phyloP scores from a whole-genome alignment of 2,888 invertebrate genomes.

The Oligia latruncula region DNA sequence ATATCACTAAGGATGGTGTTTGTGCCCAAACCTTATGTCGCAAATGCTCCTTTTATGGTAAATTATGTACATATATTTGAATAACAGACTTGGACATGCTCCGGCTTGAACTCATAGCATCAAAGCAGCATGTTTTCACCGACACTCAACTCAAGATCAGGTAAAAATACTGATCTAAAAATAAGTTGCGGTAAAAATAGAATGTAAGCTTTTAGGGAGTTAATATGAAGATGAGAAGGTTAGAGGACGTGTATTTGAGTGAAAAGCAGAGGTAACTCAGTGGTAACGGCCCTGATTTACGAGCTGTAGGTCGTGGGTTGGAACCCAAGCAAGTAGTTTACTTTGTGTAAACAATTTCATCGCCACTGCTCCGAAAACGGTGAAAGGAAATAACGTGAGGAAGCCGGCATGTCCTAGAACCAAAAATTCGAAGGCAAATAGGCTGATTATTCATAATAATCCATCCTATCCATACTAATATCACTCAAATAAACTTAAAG shows the following conservation, averaged over 20 bases:
- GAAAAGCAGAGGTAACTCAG: background rate
- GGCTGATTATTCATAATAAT: no score
- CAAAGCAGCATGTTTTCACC: constrained; percentile 41
- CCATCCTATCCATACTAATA: no score
- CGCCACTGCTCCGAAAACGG: background rate
- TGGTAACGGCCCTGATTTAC: background rate
- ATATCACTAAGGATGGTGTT: constrained; percentile 27
- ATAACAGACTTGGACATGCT: constrained; percentile 40
- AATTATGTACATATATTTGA: constrained; percentile 60
- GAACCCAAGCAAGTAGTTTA: background rate
- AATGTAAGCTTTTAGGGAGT: constrained; percentile 7
- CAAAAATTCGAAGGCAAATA: background rate
- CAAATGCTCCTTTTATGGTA: constrained; percentile 31
- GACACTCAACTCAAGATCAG: constrained; percentile 53
- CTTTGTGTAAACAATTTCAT: background rate
- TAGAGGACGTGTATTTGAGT: background rate
- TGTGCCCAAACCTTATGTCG: constrained; percentile 26
- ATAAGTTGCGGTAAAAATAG: constrained; percentile 52
- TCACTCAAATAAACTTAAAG: no score
- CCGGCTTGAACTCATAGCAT: constrained; percentile 26
- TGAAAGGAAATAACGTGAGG: background rate
- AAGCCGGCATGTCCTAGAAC: background rate
- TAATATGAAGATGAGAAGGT: constrained; percentile 1
- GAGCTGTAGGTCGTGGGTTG: background rate
- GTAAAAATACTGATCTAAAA: constrained; percentile 53